phyloP scores from a whole-genome alignment of 37 sponge, comb jelly and placozoan genomes.

The Halichondria panicea region DNA sequence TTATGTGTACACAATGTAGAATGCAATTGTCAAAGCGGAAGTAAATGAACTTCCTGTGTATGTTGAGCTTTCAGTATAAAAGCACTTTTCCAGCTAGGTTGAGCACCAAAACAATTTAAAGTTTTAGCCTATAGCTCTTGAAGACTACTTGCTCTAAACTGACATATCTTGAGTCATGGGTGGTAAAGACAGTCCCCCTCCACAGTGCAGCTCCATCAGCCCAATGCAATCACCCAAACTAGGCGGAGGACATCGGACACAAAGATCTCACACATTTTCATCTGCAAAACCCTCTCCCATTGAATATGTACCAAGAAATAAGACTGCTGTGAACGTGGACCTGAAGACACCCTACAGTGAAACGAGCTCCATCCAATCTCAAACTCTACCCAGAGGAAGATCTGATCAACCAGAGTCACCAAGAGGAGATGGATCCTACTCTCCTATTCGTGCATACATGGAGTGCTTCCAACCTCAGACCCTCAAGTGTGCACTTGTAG shows the following conservation, averaged over 20 bases:
- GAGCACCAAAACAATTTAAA: too few relatives aligned
- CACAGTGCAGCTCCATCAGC: conserved; percentile 14
- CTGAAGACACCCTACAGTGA: not conserved
- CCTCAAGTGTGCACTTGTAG: conserved; percentile 63
- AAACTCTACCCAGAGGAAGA: not conserved
- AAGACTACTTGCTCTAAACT: too few relatives aligned
- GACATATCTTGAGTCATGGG: conserved; percentile 32
- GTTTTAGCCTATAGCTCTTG: too few relatives aligned
- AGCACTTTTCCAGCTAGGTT: too few relatives aligned
- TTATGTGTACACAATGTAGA: too few relatives aligned
- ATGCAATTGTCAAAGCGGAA: too few relatives aligned
- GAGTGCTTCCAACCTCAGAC: conserved; percentile 51
- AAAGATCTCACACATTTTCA: too few relatives aligned
- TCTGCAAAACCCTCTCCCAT: conserved; percentile 1
- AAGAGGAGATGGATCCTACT: conserved; percentile 13
- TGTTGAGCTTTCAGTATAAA: too few relatives aligned
- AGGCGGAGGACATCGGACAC: not conserved
- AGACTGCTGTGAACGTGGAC: conserved; percentile 19
- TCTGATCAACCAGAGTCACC: not conserved
- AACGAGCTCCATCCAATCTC: not conserved
- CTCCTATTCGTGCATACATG: conserved; percentile 58
- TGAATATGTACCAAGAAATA: conserved; percentile 33
- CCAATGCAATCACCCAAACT: conserved; percentile 26
- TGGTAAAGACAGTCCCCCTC: conserved; percentile 66
- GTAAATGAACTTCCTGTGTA: too few relatives aligned